These are phyloP conservation scores for Antennarius striatus DNA, from an alignment of 2,113 vertebrate genomes.

Conservation along the genomic window DNA sequence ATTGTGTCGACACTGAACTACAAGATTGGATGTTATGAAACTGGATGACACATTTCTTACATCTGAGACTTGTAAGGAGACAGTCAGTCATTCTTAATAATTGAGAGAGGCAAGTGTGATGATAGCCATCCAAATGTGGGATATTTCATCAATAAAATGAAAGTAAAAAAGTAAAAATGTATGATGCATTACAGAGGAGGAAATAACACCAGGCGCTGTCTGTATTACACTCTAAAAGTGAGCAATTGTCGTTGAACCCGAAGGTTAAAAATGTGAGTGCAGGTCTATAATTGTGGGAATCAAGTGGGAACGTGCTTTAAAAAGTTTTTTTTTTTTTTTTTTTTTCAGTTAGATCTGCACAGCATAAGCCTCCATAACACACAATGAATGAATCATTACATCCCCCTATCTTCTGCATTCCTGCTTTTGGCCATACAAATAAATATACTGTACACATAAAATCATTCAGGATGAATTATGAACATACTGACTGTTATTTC, in stretches of 20 bases:
- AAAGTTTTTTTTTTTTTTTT: conserved; percentile 28
- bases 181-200: neutral
- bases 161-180: conserved; percentile 4
- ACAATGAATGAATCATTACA: conserved; percentile 42
- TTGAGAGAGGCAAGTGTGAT: conserved; percentile 31
- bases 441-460: conserved; percentile 9
- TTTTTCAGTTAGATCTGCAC: conserved; percentile 14
- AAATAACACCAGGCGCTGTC: neutral
- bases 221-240: neutral
- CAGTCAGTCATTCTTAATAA: conserved; percentile 46
- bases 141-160: conserved; percentile 16
- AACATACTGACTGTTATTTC: conserved; percentile 13
- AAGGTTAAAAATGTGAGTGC: conserved; percentile 28
- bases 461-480: conserved; percentile 6
- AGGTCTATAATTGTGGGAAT: conserved; percentile 12
- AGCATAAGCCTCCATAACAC: conserved; percentile 37
- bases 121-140: conserved; percentile 7
- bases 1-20: conserved; percentile 47
- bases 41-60: conserved; percentile 48
- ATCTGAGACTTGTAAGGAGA: conserved; percentile 32
- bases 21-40: conserved; percentile 32
- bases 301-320: conserved; percentile 28
- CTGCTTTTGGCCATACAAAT: neutral
- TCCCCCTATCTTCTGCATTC: conserved; percentile 2
- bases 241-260: neutral